Evolutionary conservation across 1,140 invertebrate genomes (phyloP).

Genomic region (Drosophila hydei): DNA sequence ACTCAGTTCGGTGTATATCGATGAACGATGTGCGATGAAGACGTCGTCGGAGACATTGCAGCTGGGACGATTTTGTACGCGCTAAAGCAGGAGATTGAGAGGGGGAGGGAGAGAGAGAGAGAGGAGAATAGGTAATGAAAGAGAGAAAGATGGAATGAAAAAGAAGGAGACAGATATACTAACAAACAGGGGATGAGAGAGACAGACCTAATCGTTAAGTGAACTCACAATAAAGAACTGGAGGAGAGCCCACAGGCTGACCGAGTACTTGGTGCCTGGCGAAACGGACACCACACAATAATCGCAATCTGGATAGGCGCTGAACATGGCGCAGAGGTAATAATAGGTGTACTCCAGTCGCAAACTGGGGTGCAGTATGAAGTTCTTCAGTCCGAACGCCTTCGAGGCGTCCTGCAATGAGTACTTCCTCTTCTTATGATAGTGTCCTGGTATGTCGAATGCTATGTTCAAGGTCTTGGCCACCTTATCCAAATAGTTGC

Average conservation of each 20-base stretch:
- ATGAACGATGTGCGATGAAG: slow-evolving; percentile 56
- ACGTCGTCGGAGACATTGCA: slow-evolving; percentile 40
- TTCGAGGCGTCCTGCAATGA: slow-evolving; percentile 17
- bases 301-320: slow-evolving; percentile 58
- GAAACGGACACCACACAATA: slow-evolving; percentile 52
- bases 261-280: slow-evolving; percentile 2
- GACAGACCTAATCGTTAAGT: neutral
- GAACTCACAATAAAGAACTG: slow-evolving; percentile 51
- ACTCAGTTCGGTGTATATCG: slow-evolving; percentile 52
- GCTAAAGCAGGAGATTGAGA: slow-evolving; percentile 20
- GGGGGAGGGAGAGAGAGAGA: too few relatives aligned
- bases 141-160: too few relatives aligned
- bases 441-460: slow-evolving; percentile 3
- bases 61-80: slow-evolving; percentile 43
- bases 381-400: slow-evolving; percentile 58
- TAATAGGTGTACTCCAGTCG: slow-evolving; percentile 50
- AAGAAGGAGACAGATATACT: too few relatives aligned
- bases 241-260: slow-evolving; percentile 38
- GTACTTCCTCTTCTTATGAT: neutral
- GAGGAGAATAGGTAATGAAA: too few relatives aligned
- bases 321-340: slow-evolving; percentile 57
- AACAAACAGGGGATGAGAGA: too few relatives aligned
- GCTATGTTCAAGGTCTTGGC: neutral
- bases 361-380: slow-evolving; percentile 54
- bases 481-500: slow-evolving; percentile 36